Evolutionary conservation across 2,797 vertebrate species (phyloP), one percentile per base, ranked within the genome.

Genomic region (Rhinella marina): DNA sequence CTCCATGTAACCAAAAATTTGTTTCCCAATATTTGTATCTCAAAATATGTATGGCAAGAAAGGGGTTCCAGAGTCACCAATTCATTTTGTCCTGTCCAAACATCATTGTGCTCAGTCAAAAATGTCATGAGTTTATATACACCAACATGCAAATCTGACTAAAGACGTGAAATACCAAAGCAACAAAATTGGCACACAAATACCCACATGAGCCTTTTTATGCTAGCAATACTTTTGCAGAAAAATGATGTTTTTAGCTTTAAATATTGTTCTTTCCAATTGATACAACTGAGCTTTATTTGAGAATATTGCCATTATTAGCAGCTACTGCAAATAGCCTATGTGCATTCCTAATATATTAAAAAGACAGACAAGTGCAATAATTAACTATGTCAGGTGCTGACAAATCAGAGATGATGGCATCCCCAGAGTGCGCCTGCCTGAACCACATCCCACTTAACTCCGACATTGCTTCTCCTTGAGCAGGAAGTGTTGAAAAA

Each of bases 391-490:
- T 88, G 79, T 88, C 88, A 88, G 83, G 56, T 85, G 77, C 78
- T 85, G 83, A 85, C 83, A 85, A 85, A 88, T 88, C 82, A 85
- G 87, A 76, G 48, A 88, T 88, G 78, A 88, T 85, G 87, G 68
- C 25, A 48, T 88, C 87, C 87, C 82, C 32, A 73, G 62, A 81
- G 87, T 72, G 61, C 64, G 57, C 66, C 48, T 85, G 48, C 77
- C 56, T 59, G 80, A 85, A 88, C 77, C 87, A 88, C 81, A 84
- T 88, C 88, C 88, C 87, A 88, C 83, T 88, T 88, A 81, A 88
- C 70, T 64, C 72, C 56, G 84, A 88, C 83, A 81, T 88, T 88
- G 82, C 83, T 76, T 85, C 68, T 85, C 87, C 87, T 88, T 88
- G 87, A 85, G 32, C 83, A 62, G 48, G 70, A 85, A 61, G 75